Base-by-base conservation (phyloP, 2,888 invertebrate species). In the Volucella bombylans region DNA sequence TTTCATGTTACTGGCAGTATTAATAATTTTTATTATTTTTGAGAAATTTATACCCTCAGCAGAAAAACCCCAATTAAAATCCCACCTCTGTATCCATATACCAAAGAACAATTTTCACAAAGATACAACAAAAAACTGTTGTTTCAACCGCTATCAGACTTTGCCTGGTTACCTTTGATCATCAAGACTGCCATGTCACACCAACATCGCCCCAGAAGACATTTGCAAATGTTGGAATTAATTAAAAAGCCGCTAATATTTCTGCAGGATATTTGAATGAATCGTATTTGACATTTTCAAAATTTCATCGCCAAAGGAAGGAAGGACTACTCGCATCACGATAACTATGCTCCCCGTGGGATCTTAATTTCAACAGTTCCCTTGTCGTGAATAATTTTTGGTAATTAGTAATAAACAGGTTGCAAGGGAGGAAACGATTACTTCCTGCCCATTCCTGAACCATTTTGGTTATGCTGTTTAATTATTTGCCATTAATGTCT, bases 371-470 rank as follows among this genome's bases (percentile, higher is more conserved):
- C 39, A 39, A 69, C 45, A 47, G 39, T 54, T 61, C 61, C 11
- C 72, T 52, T 47, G 31, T 72, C 54, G 62, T 57, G 49, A 64
- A 73, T 73, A 73, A 65, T 64, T 73, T 73, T 65, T 49, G 64
- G 55, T 64, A 73, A 43, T 54, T 72, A 23, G 39, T 43, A 61
- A 41, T 8, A 61, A 59, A 61, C 52, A 59, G 23, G n/a, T 31
- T 31, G 41, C 8, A 31, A 31, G 38, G 31, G 14, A 2, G 61
- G 43, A n/a, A 12, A 11, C 39, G 4, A 31, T 6, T 31, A 31
- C 31, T 31, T 31, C 31, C 31, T 31, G 31, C 39, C 55, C 43
- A 23, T 9, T 1, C 43, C 18, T n/a, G 9, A 54, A 54, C 52
- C 11, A 38, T 55, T 57, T 18, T 45, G 11, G 14, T 47, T 10